phyloP scores from a whole-genome alignment of 2,888 invertebrate species.

The Apodemia zela region DNA sequence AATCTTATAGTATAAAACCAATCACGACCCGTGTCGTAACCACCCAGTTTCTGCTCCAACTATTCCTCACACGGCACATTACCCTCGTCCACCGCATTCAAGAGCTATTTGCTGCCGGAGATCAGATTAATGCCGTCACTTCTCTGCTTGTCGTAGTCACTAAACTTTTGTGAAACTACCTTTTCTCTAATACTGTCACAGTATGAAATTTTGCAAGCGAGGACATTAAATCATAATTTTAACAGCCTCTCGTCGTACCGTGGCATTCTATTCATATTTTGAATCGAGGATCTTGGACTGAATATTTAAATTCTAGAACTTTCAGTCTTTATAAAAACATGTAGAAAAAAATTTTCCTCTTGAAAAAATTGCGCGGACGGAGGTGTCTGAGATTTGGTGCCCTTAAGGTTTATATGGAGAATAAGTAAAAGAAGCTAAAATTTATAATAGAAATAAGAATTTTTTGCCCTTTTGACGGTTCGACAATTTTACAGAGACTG shows the following conservation, averaged over 20 bases:
- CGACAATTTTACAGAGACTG: too few relatives aligned
- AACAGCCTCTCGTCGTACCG: not conserved
- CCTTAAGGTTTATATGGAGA: too few relatives aligned
- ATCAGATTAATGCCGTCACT: slow-evolving; percentile 78
- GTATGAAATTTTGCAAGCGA: slow-evolving; percentile 7
- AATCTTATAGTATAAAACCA: slow-evolving; percentile 44
- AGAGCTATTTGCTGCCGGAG: slow-evolving; percentile 70
- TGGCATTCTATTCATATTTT: not conserved
- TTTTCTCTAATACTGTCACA: slow-evolving; percentile 9
- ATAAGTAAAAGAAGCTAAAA: too few relatives aligned
- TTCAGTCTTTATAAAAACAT: not conserved
- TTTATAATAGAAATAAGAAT: too few relatives aligned
- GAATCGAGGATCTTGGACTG: not conserved
- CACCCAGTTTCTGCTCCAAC: slow-evolving; percentile 62
- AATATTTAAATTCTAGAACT: not conserved
- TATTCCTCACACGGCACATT: slow-evolving; percentile 70
- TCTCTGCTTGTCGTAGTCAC: slow-evolving; percentile 65
- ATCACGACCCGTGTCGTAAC: slow-evolving; percentile 16
- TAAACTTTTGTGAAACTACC: slow-evolving; percentile 28
- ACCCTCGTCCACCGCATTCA: slow-evolving; percentile 71
- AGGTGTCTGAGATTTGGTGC: too few relatives aligned
- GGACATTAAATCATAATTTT: slow-evolving; percentile 14
- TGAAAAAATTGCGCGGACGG: too few relatives aligned
- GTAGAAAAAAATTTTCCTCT: too few relatives aligned
- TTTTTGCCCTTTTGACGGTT: too few relatives aligned